Evolutionary conservation across 2,888 invertebrate genomes (phyloP).

Genomic region (Catotricha subobsoleta): DNA sequence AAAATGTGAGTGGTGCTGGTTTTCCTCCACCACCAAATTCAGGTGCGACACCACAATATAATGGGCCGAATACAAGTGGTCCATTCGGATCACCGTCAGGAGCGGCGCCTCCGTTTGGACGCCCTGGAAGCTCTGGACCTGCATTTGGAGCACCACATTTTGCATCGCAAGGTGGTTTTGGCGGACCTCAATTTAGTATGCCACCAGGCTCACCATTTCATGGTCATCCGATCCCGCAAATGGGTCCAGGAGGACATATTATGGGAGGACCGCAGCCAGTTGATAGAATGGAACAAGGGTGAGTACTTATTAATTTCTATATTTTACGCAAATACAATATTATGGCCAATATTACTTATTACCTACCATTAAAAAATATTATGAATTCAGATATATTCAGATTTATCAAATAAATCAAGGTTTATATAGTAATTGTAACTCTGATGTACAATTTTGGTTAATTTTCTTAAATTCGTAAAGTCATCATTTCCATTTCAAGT

Average conservation of each 20-base stretch:
- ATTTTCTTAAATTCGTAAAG: background rate
- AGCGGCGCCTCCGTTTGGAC: constrained; percentile 41
- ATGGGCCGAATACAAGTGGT: constrained; percentile 45
- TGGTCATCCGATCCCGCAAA: constrained; percentile 34
- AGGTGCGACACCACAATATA: constrained; percentile 39
- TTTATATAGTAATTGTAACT: too few species aligned
- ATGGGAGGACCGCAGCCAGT: constrained; percentile 55
- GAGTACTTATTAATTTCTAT: constrained; percentile 23
- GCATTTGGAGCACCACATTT: constrained; percentile 38
- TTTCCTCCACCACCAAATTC: constrained; percentile 36
- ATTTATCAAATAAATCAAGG: too few species aligned
- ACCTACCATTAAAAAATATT: too few species aligned
- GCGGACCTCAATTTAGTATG: constrained; percentile 48
- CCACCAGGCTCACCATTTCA: constrained; percentile 54
- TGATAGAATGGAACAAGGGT: constrained; percentile 63
- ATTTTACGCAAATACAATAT: too few species aligned
- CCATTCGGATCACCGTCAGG: constrained; percentile 54
- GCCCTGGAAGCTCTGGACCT: constrained; percentile 48
- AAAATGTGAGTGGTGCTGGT: constrained; percentile 34
- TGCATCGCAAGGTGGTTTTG: constrained; percentile 37
- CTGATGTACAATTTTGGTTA: too few species aligned
- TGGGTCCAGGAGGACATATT: constrained; percentile 36
- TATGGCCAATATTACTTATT: too few species aligned
- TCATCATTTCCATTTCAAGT: too few species aligned
- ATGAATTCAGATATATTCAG: too few species aligned